Base-by-base conservation (phyloP, 2,113 vertebrate genomes). In the Morone saxatilis region DNA sequence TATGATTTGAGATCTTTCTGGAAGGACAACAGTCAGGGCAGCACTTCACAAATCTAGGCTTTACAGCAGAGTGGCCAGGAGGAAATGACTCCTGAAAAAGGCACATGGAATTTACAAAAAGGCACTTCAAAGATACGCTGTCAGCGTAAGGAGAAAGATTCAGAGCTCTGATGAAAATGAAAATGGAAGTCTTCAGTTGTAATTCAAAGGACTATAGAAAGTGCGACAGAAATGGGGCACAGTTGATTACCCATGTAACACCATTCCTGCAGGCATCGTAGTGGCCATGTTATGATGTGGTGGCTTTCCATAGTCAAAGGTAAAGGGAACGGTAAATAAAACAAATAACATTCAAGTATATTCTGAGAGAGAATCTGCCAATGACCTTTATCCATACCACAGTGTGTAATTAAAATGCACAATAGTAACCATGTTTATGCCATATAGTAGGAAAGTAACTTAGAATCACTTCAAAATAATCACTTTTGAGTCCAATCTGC, bases 41-140 rank as follows among this genome's bases (percentile, higher is more conserved):
- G 57, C 40, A 53, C 86, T 88, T 90, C 78, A 80, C 54, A 78
- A 86, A 90, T 82, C 60, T 69, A 53, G 68, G 67, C 81, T 81
- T 87, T 78, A 82, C 51, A 70, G 78, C 38, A 10, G 66, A 69
- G 60, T 70, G 47, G 22, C 69, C 12, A 40, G 66, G 51, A 83
- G 80, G 60, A 86, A 80, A 68, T 47, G 22, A 86, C 67, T 82
- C 48, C 48, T 59, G 47, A 73, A 83, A 72, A 81, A 77, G 48
- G 40, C 83, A 36, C 22, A 53, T 17, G 9, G 17, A 80, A 70
- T 73, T 75, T 67, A 73, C 12, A 80, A 75, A 83, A 83, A 87
- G 54, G 48, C 20, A 81, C 69, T 84, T 88, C 69, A 90, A 86
- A 87, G 82, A 57, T 38, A 53, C 45, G 51, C 61, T 60, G 76